Evolutionary conservation across 2,888 invertebrate species (phyloP).

Genomic region (Myathropa florea): DNA sequence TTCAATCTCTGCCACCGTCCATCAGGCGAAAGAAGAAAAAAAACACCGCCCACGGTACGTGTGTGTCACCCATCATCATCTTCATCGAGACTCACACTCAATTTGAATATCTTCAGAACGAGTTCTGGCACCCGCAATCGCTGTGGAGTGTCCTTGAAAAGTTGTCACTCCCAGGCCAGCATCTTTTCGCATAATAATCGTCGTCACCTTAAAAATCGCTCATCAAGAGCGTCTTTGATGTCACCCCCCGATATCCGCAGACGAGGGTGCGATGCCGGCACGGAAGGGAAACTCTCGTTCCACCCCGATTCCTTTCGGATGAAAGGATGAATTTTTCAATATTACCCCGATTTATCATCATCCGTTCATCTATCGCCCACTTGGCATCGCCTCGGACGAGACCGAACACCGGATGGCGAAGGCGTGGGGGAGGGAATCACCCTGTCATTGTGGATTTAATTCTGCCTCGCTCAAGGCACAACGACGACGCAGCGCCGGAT

Average conservation of each 20-base stretch:
- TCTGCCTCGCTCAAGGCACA: slow-evolving; percentile 57
- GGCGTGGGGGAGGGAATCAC: slow-evolving; percentile 2
- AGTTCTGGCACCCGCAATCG: background rate
- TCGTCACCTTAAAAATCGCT: slow-evolving; percentile 48
- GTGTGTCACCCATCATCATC: background rate
- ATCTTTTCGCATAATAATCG: slow-evolving; percentile 31
- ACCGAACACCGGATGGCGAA: background rate
- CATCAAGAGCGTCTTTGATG: slow-evolving; percentile 19
- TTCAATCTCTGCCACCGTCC: background rate
- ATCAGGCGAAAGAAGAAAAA: too few species aligned
- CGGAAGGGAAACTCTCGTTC: too few species aligned
- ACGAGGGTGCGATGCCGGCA: slow-evolving; percentile 29
- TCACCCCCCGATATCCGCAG: slow-evolving; percentile 17
- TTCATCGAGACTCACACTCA: background rate
- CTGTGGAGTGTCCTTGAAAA: background rate
- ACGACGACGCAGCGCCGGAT: background rate
- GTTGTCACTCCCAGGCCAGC: background rate
- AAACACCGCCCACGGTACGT: too few species aligned
- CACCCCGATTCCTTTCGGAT: slow-evolving; percentile 32
- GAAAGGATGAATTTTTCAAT: slow-evolving; percentile 66
- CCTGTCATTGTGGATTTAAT: slow-evolving; percentile 65
- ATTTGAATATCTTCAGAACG: background rate
- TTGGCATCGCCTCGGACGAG: slow-evolving; percentile 40
- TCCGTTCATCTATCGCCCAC: slow-evolving; percentile 62
- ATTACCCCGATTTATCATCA: slow-evolving; percentile 70